Evolutionary conservation across 1,140 invertebrate genomes (phyloP).

Genomic region (Dendroctonus ponderosae): DNA sequence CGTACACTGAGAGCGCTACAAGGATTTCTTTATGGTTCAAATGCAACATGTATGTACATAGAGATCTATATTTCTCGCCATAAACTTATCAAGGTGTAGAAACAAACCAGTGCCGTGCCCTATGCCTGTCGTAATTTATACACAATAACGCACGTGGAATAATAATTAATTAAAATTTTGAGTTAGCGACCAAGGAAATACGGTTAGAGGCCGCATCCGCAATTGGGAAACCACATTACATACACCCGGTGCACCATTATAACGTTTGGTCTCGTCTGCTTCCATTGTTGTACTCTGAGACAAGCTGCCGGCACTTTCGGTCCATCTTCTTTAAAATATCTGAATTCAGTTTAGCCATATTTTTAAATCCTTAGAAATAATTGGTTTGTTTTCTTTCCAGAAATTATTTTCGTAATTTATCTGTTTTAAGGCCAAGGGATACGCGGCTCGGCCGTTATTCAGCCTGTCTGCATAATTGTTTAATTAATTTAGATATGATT

Average conservation of each 20-base stretch:
- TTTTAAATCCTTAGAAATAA: too few relatives aligned
- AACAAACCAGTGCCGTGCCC: slow-evolving; percentile 3
- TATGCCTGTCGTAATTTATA: slow-evolving; percentile 24
- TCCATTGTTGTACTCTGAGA: slow-evolving; percentile 30
- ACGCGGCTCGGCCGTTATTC: too few relatives aligned
- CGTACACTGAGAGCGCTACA: too few relatives aligned
- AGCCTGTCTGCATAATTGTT: too few relatives aligned
- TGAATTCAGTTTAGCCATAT: neutral
- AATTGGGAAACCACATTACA: slow-evolving; percentile 37
- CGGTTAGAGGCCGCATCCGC: slow-evolving; percentile 29
- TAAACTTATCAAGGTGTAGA: too few relatives aligned
- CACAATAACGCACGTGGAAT: slow-evolving; percentile 36
- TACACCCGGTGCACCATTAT: slow-evolving; percentile 35
- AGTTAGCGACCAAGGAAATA: slow-evolving; percentile 33
- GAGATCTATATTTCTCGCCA: too few relatives aligned
- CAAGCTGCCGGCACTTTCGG: slow-evolving; percentile 1
- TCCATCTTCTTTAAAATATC: slow-evolving; percentile 11
- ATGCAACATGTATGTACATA: too few relatives aligned
- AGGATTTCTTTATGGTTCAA: too few relatives aligned
- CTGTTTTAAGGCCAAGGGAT: too few relatives aligned
- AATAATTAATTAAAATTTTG: slow-evolving; percentile 36
- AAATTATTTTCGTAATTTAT: too few relatives aligned
- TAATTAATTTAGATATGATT: too few relatives aligned
- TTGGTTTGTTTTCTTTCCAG: too few relatives aligned
- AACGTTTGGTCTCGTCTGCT: slow-evolving; percentile 25